Evolutionary conservation across 2,113 vertebrate genomes (phyloP), one percentile per base, ranked within the genome.

Genomic region (Chlamydotis undulata): DNA sequence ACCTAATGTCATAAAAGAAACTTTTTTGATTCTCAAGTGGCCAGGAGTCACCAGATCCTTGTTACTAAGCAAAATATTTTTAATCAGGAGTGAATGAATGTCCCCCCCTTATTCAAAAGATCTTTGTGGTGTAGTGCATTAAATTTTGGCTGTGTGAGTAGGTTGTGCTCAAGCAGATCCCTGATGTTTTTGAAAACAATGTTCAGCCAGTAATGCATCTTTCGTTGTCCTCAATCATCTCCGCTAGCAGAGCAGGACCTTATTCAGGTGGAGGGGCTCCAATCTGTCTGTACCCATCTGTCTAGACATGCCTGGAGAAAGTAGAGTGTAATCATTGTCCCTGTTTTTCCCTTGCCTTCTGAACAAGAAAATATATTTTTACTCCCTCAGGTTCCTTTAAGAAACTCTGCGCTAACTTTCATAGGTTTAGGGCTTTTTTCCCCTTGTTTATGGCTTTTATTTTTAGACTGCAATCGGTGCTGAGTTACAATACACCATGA

Each of bases 401-500:
- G 76, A 83, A 90, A 78, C 7, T 90, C 59, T 71, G 19, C 3
- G 7, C 5, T 29, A 81, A 71, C 33, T 81, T 92, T 63, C 39
- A 39, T n/a, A 39, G 59, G 28, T 64, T 94, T 80, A 61, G 15
- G 45, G 9, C 6, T 67, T 81, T 86, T 84, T 39, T 26, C 0
- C 29, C 14, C 22, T n/a, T 90, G 57, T 93, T 95, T 92, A 67
- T 52, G n/a, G 14, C 14, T 91, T 67, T 83, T 94, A 64, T 92
- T 92, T 95, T 95, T 89, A 93, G 88, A 49, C 24, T 88, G 33
- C 59, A 50, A 41, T 93, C 87, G 76, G 59, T 90, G 19, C 69
- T 95, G 86, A 93, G 68, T 93, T 78, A 50, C 52, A 90, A 89
- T 78, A 81, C 64, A 74, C 16, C 18, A 23, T 45, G 73, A 60